Base-by-base conservation (phyloP, 2,113 vertebrate species). In the Psittacara wagleri region DNA sequence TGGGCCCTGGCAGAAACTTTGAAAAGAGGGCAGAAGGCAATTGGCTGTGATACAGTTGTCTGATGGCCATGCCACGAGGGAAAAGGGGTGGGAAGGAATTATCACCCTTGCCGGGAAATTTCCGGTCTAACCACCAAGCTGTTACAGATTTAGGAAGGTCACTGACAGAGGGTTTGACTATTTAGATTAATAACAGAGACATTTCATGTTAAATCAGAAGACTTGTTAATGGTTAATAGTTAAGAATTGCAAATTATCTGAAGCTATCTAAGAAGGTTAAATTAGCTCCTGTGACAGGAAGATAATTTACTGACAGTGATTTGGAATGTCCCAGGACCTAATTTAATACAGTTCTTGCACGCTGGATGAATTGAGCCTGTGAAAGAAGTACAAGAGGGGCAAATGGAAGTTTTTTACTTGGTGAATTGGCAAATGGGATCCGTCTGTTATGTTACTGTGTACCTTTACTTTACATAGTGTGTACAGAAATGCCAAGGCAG, bases 181-280 rank as follows among this genome's bases (percentile, higher is more conserved):
- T 70, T 78, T 81, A 86, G 55, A 84, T 93, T 95, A 90, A 74
- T 86, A 94, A 81, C 49, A 80, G 68, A 92, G 63, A 63, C 62
- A 61, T 68, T 94, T 86, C 33, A 20, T 41, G 27, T 91, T 92
- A 73, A 87, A 92, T 84, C 92, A 72, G 74, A 55, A 92, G 77
- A 89, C 69, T 94, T 95, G 66, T 84, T 95, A 95, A 67, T 88
- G 73, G 80, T 90, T 95, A 91, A 84, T 82, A 88, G 69, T 83
- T 88, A 84, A 87, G 86, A 96, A 95, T 91, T 89, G 52, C 66
- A 87, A 95, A 94, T 95, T 89, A 82, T 91, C 69, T 87, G 66
- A 84, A 92, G 70, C 86, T 75, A 89, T 92, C 57, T 82, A 62
- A 95, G 52, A 72, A 82, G 62, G 81, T 84, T 95, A 95, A 95